Percentiles rank a stretch among this genome's conserved stretches.
These are phyloP conservation scores for Corvus cornix DNA, from an alignment of 2,113 vertebrate genomes.

Conservation along the genomic window DNA sequence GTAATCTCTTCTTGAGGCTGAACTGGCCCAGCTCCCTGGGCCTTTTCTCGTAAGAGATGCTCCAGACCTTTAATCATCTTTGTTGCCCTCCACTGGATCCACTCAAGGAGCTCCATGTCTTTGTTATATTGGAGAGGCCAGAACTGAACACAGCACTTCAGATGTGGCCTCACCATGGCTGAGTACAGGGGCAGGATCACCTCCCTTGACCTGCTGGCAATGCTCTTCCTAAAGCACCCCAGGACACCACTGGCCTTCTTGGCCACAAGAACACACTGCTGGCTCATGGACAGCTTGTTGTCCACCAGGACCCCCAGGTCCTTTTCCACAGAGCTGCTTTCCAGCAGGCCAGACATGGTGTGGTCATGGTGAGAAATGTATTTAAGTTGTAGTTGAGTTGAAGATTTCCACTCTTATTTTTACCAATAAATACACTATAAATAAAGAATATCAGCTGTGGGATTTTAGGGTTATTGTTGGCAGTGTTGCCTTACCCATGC, in stretches of 20 bases:
- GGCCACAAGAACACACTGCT: background rate
- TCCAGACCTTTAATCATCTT: background rate
- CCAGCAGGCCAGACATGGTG: background rate
- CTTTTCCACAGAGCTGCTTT: background rate
- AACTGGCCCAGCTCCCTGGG: background rate
- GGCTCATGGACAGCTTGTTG: background rate
- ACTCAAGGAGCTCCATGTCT: background rate
- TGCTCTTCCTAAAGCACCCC: no score
- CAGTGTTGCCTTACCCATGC: background rate
- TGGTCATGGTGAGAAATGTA: background rate
- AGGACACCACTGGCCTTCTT: rapidly evolving
- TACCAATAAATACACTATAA: background rate
- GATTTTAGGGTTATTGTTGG: background rate
- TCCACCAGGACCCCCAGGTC: background rate
- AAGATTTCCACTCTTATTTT: background rate
- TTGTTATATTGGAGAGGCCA: background rate
- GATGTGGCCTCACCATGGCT: background rate
- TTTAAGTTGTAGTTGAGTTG: background rate
- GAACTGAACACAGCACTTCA: background rate
- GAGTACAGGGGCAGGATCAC: background rate
- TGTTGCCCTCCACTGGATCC: background rate
- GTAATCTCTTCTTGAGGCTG: background rate
- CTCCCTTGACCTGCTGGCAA: rapidly evolving
- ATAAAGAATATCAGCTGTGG: background rate
- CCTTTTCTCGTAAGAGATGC: rapidly evolving